Percentiles rank a stretch among this genome's conserved stretches.
Conservation (phyloP, 2,797 vertebrate genomes). For the Sphenodon punctatus region DNA sequence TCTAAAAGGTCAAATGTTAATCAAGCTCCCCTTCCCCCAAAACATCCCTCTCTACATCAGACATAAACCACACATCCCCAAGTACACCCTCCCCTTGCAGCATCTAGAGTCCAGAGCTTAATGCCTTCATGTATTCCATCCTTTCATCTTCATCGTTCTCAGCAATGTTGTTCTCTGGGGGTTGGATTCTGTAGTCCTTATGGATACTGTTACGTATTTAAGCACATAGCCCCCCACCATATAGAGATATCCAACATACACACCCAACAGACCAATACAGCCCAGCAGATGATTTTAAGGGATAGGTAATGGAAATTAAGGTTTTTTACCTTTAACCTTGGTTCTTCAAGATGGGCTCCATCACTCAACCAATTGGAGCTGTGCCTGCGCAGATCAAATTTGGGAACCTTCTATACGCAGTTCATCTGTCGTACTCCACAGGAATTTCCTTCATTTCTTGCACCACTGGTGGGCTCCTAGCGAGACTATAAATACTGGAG, state of each 20-base stretch:
- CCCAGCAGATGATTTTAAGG: slow-evolving; percentile 4
- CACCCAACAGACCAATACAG: background rate
- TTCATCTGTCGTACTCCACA: too few relatives aligned
- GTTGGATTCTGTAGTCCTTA: background rate
- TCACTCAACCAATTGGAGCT: too few relatives aligned
- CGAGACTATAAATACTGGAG: too few relatives aligned
- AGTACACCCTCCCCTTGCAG: background rate
- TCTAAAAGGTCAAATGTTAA: slow-evolving; percentile 41
- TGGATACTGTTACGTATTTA: background rate
- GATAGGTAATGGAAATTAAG: too few relatives aligned
- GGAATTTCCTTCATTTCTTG: too few relatives aligned
- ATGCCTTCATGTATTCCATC: background rate
- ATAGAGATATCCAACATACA: background rate
- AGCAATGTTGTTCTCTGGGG: background rate
- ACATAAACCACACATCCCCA: background rate
- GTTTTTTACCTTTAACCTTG: too few relatives aligned
- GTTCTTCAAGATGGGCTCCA: too few relatives aligned
- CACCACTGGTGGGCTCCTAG: too few relatives aligned
- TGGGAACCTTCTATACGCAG: too few relatives aligned
- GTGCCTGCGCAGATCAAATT: too few relatives aligned
- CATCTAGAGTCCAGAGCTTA: background rate
- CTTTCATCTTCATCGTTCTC: background rate
- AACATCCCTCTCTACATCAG: background rate
- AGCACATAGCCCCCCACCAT: background rate
- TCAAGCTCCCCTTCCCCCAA: background rate